Percentiles rank a stretch among this genome's conserved stretches.
These are phyloP conservation scores for Lamellibrachia satsuma DNA, from an alignment of 2,888 invertebrate genomes.

Conservation along the genomic window DNA sequence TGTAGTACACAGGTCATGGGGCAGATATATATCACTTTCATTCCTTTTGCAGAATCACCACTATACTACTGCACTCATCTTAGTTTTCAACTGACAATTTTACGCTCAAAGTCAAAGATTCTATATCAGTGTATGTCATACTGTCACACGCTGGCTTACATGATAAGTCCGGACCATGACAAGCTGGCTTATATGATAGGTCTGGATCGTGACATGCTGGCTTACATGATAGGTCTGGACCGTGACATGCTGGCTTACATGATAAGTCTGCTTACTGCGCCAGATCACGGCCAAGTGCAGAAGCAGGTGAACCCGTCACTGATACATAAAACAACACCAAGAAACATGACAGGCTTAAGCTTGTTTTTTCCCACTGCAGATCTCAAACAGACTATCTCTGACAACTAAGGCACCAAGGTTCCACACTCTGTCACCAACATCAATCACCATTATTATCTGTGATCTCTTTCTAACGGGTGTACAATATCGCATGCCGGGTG, in stretches of 20 bases:
- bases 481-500: neutral
- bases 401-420: neutral
- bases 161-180: neutral
- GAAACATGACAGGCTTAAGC: neutral
- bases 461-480: constrained; percentile 17
- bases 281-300: neutral
- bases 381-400: neutral
- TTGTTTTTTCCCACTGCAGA: neutral
- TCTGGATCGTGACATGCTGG: too few species aligned
- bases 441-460: neutral
- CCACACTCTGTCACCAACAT: neutral
- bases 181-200: too few species aligned
- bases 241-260: neutral
- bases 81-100: neutral
- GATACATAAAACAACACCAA: neutral
- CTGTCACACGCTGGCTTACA: neutral
- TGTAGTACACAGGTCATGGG: neutral
- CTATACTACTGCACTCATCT: neutral
- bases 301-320: neutral
- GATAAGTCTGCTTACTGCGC: neutral
- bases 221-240: too few species aligned
- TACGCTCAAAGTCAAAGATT: neutral
- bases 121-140: neutral
- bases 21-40: neutral
- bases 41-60: neutral